Base-by-base conservation (phyloP, 1,140 invertebrate species). In the Bombus fervidus region DNA sequence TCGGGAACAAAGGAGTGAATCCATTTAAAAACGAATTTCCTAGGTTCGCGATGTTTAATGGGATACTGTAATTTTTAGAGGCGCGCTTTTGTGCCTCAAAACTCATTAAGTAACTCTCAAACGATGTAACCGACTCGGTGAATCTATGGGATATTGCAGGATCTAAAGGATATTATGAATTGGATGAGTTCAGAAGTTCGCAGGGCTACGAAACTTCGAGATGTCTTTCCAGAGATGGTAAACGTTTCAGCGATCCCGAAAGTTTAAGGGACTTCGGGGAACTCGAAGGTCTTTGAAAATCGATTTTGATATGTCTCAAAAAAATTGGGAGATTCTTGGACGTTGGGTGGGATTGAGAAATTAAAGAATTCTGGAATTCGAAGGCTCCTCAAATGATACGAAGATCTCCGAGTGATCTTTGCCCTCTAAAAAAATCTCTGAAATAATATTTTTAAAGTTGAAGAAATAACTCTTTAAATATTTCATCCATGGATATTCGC, bases 51-150 rank as follows among this genome's bases (percentile, higher is more conserved):
- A 25, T 37, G 57, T 28, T 41, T 77, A 62, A 77, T 31, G 37
- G 15, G 62, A 64, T 15, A 37, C 53, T 41, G 37, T n/a, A 4
- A 64, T n/a, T 64, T 77, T 77, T 41, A 34, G 13, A 57, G 28
- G 12, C 57, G 3, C 28, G 37, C 57, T 77, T 77, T 64, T 41
- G 37, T 31, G 3, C 75, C 75, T 15, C 25, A 31, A 64, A 77
- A 77, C 75, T 77, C 75, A 31, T 77, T 77, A 77, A 77, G 12
- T 77, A 41, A 76, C 53, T 76, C 47, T 59, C 31, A 37, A 15
- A 34, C 73, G 73, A n/a, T 75, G 47, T 53, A 75, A 75, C 47
- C 18, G 22, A 31, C 43, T 57, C 73, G 31, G 10, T 9, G 73
- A n/a, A 75, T 75, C 73, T 75, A 75, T 74, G 41, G 72, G 43